These are phyloP conservation scores for Beris morrisii DNA, from an alignment of 2,888 invertebrate species.

Conservation along the genomic window DNA sequence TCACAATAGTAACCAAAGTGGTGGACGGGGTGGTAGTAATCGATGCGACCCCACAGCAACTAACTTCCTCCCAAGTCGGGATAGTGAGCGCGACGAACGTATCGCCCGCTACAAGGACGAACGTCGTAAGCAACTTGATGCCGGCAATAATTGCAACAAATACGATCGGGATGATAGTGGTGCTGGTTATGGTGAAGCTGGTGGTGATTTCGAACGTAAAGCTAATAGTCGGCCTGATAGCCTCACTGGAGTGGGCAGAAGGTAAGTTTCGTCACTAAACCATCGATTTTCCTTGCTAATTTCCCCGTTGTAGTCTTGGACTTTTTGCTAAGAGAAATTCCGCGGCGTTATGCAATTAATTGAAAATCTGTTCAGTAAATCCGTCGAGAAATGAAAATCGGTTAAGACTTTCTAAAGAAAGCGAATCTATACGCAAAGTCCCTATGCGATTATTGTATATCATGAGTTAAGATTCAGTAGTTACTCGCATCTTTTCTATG, in stretches of 20 bases:
- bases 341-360: no score
- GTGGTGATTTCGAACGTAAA: slow-evolving; percentile 25
- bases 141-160: slow-evolving; percentile 54
- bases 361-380: no score
- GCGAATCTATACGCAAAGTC: no score
- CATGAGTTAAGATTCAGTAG: no score
- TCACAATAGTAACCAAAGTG: slow-evolving; percentile 25
- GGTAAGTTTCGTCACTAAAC: slow-evolving; percentile 22
- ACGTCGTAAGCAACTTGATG: slow-evolving; percentile 67
- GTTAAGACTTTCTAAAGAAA: no score
- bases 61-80: neutral
- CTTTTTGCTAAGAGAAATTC: no score
- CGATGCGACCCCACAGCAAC: neutral
- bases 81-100: slow-evolving; percentile 62
- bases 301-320: no score
- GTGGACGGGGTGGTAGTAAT: slow-evolving; percentile 47
- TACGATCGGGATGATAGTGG: slow-evolving; percentile 15
- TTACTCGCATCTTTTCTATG: no score
- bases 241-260: slow-evolving; percentile 35
- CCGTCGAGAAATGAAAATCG: no score
- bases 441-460: no score
- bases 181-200: neutral
- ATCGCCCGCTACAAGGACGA: slow-evolving; percentile 75
- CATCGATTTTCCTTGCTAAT: no score
- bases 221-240: slow-evolving; percentile 32